A percentile compares a stretch with the other conserved stretches of the same genome.
phyloP scores from a whole-genome alignment of 2,888 invertebrate species.

The Oeneis ivallda region DNA sequence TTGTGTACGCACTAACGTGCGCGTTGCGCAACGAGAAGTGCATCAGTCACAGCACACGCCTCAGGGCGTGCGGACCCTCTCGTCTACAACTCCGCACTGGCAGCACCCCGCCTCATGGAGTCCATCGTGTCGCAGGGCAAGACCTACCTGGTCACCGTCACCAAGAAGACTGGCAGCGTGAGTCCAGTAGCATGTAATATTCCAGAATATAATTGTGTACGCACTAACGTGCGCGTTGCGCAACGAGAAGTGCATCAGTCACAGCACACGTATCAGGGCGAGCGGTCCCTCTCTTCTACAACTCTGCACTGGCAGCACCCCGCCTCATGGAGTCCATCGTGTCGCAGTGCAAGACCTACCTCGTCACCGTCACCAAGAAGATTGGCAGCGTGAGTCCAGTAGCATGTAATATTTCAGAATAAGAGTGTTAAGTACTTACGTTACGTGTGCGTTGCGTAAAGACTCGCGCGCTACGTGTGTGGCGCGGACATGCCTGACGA shows the following conservation, averaged over 20 bases:
- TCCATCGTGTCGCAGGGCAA: slow-evolving; percentile 71
- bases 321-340: slow-evolving; percentile 74
- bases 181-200: no score
- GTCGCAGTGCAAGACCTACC: slow-evolving; percentile 70
- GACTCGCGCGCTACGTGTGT: no score
- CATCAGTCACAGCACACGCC: slow-evolving; percentile 30
- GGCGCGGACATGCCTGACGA: no score
- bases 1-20: slow-evolving; percentile 56
- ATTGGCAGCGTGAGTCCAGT: slow-evolving; percentile 61
- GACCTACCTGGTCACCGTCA: slow-evolving; percentile 70
- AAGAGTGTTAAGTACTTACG: no score
- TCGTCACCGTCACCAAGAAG: slow-evolving; percentile 69
- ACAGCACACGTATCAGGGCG: slow-evolving; percentile 41
- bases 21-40: slow-evolving; percentile 50
- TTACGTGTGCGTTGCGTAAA: no score
- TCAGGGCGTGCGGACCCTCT: slow-evolving; percentile 45
- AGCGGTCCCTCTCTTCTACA: no score
- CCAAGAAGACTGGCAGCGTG: slow-evolving; percentile 69
- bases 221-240: slow-evolving; percentile 57
- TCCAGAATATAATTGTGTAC: slow-evolving; percentile 43
- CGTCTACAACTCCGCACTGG: no score
- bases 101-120: slow-evolving; percentile 70
- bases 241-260: slow-evolving; percentile 39
- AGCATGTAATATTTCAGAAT: no score
- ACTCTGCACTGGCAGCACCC: no score